Evolutionary conservation across 2,113 vertebrate species (phyloP).

Genomic region (Pluvialis apricaria): DNA sequence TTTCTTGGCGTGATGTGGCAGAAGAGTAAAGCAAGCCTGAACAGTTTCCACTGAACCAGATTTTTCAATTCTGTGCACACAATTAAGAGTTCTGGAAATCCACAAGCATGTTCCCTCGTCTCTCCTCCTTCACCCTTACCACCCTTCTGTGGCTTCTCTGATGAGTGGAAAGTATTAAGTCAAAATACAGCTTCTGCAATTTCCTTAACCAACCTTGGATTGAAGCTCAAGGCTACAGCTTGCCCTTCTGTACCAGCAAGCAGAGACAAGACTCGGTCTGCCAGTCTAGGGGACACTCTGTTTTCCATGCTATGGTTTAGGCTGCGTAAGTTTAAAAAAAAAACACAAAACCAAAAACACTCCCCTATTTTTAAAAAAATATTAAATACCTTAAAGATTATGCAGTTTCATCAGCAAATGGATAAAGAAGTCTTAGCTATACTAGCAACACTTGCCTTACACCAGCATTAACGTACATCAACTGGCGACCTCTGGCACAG

Average conservation of each 20-base stretch:
- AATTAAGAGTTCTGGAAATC: background rate
- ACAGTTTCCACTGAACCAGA: background rate
- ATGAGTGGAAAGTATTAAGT: constrained; percentile 10
- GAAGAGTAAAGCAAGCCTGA: background rate
- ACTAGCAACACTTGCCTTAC: background rate
- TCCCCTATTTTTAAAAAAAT: background rate
- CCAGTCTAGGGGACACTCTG: background rate
- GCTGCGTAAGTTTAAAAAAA: background rate
- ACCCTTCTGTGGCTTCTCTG: background rate
- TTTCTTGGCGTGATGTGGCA: background rate
- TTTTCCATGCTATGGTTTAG: background rate
- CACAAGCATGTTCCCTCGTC: background rate
- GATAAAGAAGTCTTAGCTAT: background rate
- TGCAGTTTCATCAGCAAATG: background rate
- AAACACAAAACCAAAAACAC: background rate
- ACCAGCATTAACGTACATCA: background rate
- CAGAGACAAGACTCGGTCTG: background rate
- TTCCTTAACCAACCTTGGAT: background rate
- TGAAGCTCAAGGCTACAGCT: background rate
- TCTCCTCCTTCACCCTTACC: background rate
- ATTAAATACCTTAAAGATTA: background rate
- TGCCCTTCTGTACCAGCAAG: background rate
- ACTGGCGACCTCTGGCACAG: background rate
- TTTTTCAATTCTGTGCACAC: background rate
- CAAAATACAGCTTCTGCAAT: background rate